Base-by-base conservation (phyloP, 2,113 vertebrate genomes). In the Emydocephalus ijimae region DNA sequence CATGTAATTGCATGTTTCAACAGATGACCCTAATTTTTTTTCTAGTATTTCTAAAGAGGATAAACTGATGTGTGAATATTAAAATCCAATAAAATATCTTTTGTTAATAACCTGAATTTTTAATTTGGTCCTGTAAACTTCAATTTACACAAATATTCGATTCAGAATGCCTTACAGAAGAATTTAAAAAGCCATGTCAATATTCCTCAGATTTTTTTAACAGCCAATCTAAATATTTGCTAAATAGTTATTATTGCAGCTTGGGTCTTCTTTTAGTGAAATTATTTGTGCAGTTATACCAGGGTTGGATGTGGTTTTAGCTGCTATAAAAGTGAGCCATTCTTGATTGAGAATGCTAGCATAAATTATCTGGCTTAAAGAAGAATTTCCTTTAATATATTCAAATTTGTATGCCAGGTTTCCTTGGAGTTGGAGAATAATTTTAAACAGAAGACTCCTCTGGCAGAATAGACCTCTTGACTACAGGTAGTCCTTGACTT, bases 61-160 rank as follows among this genome's bases (percentile, higher is more conserved):
- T 93, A 93, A 93, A 43, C 45, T 95, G 89, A 93, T 94, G 94
- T 74, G 94, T 94, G 87, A 91, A 91, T 92, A 94, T 2, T 93
- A 52, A 86, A 94, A 94, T 74, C 55, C 4, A 96, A 89, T 95
- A 96, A 96, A 96, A 93, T 93, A 81, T 18, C 87, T 93, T 96
- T 95, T 90, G 85, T 92, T 96, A 96, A 92, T 92, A 89, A 90
- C 21, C 93, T 93, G 90, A 94, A 61, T 91, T 95, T 93, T 93
- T 94, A 93, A 94, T 10, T 86, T 86, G 55, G 34, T 95, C 74
- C 52, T 93, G 45, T 54, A 90, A 90, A 18, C 23, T 29, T 14
- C 9, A 1, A 29, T 43, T 86, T 54, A 29, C 0, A 8, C 21
- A 39, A 87, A 52, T 26, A 11, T 87, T 50, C 5, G 6, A 50